These are phyloP conservation scores for Papilio machaon DNA, from an alignment of 1,140 invertebrate species.

Conservation along the genomic window DNA sequence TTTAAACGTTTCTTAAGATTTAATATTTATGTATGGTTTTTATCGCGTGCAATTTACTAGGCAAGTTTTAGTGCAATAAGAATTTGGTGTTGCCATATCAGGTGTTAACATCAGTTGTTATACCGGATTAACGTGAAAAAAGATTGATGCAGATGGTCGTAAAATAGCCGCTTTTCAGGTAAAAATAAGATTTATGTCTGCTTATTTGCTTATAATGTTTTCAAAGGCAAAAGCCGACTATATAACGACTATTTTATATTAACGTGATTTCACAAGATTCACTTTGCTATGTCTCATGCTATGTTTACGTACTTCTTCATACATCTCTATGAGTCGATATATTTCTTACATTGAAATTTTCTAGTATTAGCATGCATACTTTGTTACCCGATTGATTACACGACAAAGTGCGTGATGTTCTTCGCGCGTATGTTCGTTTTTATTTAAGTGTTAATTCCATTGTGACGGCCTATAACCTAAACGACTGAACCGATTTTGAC, in stretches of 20 bases:
- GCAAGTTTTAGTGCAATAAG: not conserved
- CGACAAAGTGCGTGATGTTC: too few relatives aligned
- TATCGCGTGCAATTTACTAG: not conserved
- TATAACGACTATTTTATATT: not conserved
- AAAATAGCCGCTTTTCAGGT: slow-evolving; percentile 7
- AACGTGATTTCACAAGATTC: not conserved
- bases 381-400: not conserved
- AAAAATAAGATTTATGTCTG: not conserved
- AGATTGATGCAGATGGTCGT: not conserved
- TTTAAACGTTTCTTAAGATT: not conserved
- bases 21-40: not conserved
- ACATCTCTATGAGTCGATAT: too few relatives aligned
- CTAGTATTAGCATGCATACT: not conserved
- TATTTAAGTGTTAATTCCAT: too few relatives aligned
- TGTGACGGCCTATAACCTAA: too few relatives aligned
- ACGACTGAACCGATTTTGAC: too few relatives aligned
- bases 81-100: not conserved
- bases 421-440: too few relatives aligned
- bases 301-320: too few relatives aligned
- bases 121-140: slow-evolving; percentile 6
- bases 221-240: not conserved
- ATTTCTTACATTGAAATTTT: too few relatives aligned
- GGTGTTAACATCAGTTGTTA: not conserved
- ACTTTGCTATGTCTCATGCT: not conserved
- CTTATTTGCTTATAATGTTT: slow-evolving; percentile 20